Base-by-base conservation (phyloP, 2,113 vertebrate species). In the Bambusicola thoracicus region DNA sequence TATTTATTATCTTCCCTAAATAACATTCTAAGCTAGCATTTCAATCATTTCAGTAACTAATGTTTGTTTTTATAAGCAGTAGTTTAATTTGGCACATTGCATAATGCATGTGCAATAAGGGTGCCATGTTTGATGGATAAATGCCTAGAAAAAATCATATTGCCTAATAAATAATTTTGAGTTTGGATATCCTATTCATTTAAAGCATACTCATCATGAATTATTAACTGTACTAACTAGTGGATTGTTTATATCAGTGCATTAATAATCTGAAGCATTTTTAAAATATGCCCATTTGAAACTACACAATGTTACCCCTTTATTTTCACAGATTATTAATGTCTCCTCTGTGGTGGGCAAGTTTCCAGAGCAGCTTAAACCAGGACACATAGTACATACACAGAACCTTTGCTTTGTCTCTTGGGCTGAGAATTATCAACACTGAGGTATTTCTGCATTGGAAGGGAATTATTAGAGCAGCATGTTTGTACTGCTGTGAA, bases 21-120 rank as follows among this genome's bases (percentile, higher is more conserved):
- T 85, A 94, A 49, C 44, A 94, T 89, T 96, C 74, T 94, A 96
- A 96, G 93, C 81, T 95, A 92, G 69, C 92, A 96, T 97, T 97
- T 97, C 89, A 90, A 97, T 97, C 83, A 94, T 97, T 98, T 97
- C 92, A 94, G 91, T 96, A 97, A 95, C 83, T 96, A 96, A 97
- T 97, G 89, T 97, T 98, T 98, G 95, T 97, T 98, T 96, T 98
- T 97, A 98, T 98, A 97, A 98, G 97, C 96, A 97, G 92, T 95
- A 86, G 87, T 97, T 98, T 98, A 97, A 98, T 98, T 95, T 98
- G 98, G 97, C 97, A 95, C 87, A 93, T 95, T 97, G 94, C 96
- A 97, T 98, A 98, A 98, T 97, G 93, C 92, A 95, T 97, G 93
- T 96, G 96, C 97, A 97, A 97, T 98, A 98, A 97, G 83, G 89